Percentiles rank a stretch among this genome's conserved stretches.
These are phyloP conservation scores for Scaeva pyrastri DNA, from an alignment of 2,888 invertebrate genomes.

Conservation along the genomic window DNA sequence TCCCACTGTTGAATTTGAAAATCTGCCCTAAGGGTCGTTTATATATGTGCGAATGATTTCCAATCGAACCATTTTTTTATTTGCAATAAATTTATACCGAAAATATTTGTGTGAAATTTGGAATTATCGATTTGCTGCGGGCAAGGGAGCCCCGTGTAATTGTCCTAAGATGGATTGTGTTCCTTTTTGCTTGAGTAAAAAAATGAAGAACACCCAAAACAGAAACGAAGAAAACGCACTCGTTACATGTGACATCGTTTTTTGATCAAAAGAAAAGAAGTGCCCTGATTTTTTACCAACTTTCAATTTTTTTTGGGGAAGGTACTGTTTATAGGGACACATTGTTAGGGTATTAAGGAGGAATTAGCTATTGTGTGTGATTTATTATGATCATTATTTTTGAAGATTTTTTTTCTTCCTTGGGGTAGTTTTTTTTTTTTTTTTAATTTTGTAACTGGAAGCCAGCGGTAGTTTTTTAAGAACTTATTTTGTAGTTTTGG, in stretches of 20 bases:
- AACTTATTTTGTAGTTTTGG: slow-evolving; percentile 3
- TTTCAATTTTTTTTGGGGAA: not conserved
- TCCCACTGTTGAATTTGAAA: not conserved
- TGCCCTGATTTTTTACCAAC: not conserved
- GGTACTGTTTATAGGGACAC: slow-evolving; percentile 14
- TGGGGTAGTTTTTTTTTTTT: not conserved
- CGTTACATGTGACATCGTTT: slow-evolving; percentile 16
- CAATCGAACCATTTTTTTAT: slow-evolving; percentile 43
- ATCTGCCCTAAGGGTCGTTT: slow-evolving; percentile 1
- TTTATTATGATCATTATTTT: slow-evolving; percentile 21
- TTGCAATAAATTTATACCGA: slow-evolving; percentile 47
- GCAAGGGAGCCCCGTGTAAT: slow-evolving; percentile 37
- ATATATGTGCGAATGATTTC: slow-evolving; percentile 26
- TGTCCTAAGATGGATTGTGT: slow-evolving; percentile 13
- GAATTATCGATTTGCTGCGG: slow-evolving; percentile 53
- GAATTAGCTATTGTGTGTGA: slow-evolving; percentile 55
- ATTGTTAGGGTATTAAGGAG: slow-evolving; percentile 55
- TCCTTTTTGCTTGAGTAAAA: not conserved
- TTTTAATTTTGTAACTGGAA: not conserved
- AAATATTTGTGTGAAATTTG: slow-evolving; percentile 58
- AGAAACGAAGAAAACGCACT: not conserved
- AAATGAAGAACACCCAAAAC: not conserved
- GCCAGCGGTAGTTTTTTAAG: not conserved
- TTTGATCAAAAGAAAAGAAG: slow-evolving; percentile 26
- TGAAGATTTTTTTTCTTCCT: not conserved